These are phyloP conservation scores for Prietella phreatophila DNA, from an alignment of 2,113 vertebrate species.

Conservation along the genomic window DNA sequence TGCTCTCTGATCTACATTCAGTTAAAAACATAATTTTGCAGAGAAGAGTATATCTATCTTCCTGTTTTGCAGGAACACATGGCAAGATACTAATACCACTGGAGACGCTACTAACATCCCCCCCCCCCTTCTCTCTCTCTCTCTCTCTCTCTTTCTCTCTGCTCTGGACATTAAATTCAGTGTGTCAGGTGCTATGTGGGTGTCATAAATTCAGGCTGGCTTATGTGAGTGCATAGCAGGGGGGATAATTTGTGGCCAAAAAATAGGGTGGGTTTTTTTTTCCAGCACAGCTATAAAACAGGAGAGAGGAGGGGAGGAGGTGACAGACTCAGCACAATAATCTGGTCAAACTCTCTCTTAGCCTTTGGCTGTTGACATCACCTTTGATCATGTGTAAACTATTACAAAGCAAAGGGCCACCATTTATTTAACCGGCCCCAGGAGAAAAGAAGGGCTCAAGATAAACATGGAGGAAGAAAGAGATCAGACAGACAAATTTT, in stretches of 20 bases:
- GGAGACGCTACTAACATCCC: neutral
- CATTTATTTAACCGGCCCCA: constrained; percentile 67
- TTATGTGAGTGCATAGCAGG: constrained; percentile 49
- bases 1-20: neutral
- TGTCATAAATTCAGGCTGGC: constrained; percentile 66
- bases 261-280: constrained; percentile 61
- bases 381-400: constrained; percentile 70
- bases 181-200: constrained; percentile 58
- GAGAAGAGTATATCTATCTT: neutral
- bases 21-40: neutral
- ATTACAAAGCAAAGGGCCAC: constrained; percentile 56
- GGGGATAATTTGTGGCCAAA: constrained; percentile 64
- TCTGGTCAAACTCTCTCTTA: constrained; percentile 58
- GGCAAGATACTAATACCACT: neutral
- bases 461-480: constrained; percentile 36
- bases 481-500: constrained; percentile 63
- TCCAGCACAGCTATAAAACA: constrained; percentile 60
- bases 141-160: constrained; percentile 6
- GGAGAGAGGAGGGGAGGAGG: neutral
- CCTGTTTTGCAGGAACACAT: neutral
- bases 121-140: constrained; percentile 8
- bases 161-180: constrained; percentile 58
- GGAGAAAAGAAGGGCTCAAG: constrained; percentile 55
- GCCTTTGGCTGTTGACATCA: constrained; percentile 59
- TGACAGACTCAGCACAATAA: constrained; percentile 62